Base-by-base conservation (phyloP, 2,797 vertebrate species). In the Manis javanica region DNA sequence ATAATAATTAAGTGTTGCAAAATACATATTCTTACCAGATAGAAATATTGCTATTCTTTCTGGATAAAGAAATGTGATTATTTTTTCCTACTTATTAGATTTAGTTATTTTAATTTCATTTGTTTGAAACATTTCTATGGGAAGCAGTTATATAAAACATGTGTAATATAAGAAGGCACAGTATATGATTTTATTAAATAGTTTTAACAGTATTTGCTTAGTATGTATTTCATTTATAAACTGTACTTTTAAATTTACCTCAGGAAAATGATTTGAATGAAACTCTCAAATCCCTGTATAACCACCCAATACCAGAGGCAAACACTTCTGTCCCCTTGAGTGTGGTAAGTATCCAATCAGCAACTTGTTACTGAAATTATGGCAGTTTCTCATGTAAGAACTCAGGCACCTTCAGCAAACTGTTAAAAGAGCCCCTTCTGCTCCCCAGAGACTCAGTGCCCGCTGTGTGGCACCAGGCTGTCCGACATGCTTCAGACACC, bases 191-290 rank as follows among this genome's bases (percentile, higher is more conserved):
- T 66, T 83, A n/a, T 68, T 29, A 39, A 23, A 18, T 95, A 82
- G 23, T 95, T 96, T 91, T 24, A 74, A 66, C 82, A 91, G 6
- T 29, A 42, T 95, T 96, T 92, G 10, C 55, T 94, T 97, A 49
- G 18, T 91, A 19, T 77, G 51, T 14, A 26, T 53, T 77, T 42
- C n/a, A 61, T 18, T 74, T 69, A 42, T 15, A 15, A 96, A 87
- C 51, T 95, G 2, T 5, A 39, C 1, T 95, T 97, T 97, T 72
- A 53, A 77, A 53, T 98, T 97, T 82, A 53, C 78, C 91, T 2
- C 95, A 99, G 99, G 99, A 99, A 98, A 99, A 99, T 93, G 99
- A 99, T 98, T 99, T 99, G 98, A 99, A 99, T 93, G 99, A 99
- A 98, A 98, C 99, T 98, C 98, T 99, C 98, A 99, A 99, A 97